Evolutionary conservation across 2,888 invertebrate species (phyloP).

Genomic region (Gymnoscelis rufifasciata): DNA sequence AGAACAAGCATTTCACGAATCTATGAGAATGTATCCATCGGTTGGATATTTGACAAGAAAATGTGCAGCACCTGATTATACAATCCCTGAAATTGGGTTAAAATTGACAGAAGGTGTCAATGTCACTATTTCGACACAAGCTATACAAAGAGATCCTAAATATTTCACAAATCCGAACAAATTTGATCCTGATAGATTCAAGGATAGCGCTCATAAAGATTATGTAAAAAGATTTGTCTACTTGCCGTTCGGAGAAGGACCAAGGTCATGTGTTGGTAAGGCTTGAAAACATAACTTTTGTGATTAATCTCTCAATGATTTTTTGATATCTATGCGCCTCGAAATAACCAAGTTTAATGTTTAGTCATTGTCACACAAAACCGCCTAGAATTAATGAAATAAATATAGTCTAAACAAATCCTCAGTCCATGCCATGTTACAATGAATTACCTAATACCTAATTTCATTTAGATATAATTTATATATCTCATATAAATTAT

Average conservation of each 20-base stretch:
- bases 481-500: too few species aligned
- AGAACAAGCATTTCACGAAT: constrained; percentile 46
- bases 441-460: too few species aligned
- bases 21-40: constrained; percentile 21
- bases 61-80: constrained; percentile 10
- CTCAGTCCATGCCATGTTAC: too few species aligned
- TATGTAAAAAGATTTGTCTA: constrained; percentile 40
- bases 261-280: constrained; percentile 14
- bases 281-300: too few species aligned
- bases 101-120: constrained; percentile 45
- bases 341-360: too few species aligned
- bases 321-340: too few species aligned
- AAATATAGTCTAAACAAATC: too few species aligned
- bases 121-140: constrained; percentile 45
- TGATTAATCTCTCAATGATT: too few species aligned
- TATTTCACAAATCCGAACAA: constrained; percentile 26
- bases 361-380: too few species aligned
- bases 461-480: too few species aligned
- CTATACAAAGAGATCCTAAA: constrained; percentile 49
- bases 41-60: constrained; percentile 10
- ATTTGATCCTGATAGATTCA: constrained; percentile 52
- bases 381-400: too few species aligned
- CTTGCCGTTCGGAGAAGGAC: constrained; percentile 44
- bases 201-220: constrained; percentile 31
- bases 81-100: constrained; percentile 25